Evolutionary conservation across 1,140 invertebrate species (phyloP).

Genomic region (Agrilus planipennis): DNA sequence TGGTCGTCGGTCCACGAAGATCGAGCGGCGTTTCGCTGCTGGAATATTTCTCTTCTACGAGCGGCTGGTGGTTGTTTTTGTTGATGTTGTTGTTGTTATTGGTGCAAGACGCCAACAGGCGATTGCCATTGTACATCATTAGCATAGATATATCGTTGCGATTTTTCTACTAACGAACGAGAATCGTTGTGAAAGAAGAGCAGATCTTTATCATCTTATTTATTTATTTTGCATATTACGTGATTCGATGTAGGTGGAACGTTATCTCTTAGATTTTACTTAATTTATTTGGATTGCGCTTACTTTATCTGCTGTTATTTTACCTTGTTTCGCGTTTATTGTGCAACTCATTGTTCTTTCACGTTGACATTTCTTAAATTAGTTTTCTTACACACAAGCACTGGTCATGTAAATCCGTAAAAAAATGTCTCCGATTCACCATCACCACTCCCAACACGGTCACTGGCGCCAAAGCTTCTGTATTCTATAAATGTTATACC

Average conservation of each 20-base stretch:
- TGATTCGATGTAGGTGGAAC: no score
- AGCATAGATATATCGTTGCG: conserved; percentile 18
- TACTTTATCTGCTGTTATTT: no score
- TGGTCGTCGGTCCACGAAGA: conserved; percentile 21
- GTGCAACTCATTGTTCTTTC: no score
- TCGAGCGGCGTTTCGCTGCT: conserved; percentile 29
- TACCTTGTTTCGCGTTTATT: no score
- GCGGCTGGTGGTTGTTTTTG: conserved; percentile 14
- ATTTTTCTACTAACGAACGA: neutral
- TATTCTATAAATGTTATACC: conserved; percentile 34
- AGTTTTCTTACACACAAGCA: neutral
- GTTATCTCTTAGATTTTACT: no score
- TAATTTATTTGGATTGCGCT: no score
- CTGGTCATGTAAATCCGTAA: neutral
- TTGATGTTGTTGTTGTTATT: conserved; percentile 10
- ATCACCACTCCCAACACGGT: no score
- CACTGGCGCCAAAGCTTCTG: no score
- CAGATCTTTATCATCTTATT: no score
- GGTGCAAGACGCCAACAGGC: conserved; percentile 17
- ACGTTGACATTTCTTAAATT: neutral
- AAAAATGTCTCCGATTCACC: no score
- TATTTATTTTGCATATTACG: no score
- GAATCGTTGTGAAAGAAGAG: neutral
- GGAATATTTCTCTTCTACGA: conserved; percentile 21
- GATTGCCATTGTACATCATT: conserved; percentile 28